Percentiles rank a stretch among this genome's conserved stretches.
Conservation (phyloP, 35 echinoderm and acorn worm genomes). For the Holothuria glaberrima region DNA sequence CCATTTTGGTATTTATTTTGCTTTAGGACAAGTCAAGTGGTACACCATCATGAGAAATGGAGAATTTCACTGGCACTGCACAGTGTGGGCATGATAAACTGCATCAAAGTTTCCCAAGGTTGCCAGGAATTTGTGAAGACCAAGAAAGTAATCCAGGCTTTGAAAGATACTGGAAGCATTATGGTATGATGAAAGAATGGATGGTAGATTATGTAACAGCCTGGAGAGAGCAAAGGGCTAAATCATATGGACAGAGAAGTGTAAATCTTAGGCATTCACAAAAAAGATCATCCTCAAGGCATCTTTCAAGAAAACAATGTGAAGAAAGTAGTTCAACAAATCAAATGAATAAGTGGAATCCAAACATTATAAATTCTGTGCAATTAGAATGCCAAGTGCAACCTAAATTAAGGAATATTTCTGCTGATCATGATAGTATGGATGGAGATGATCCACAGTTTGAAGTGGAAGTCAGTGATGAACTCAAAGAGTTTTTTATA, state of each 20-base stretch:
- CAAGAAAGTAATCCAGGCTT: not conserved
- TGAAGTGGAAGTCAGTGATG: conserved; percentile 85
- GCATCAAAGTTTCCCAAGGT: not conserved
- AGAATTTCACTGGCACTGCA: no score
- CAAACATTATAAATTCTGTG: not conserved
- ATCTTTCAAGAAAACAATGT: not conserved
- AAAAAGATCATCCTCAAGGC: not conserved
- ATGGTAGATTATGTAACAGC: not conserved
- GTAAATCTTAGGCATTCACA: no score
- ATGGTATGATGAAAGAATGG: conserved; percentile 43
- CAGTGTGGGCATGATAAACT: not conserved
- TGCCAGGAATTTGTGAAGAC: conserved; percentile 26
- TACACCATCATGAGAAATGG: not conserved
- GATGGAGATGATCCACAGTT: conserved; percentile 50
- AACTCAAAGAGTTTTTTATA: conserved; percentile 74
- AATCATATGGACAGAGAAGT: no score
- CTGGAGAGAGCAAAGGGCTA: not conserved
- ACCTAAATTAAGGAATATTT: not conserved
- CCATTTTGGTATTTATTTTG: no score
- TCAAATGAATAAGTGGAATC: not conserved
- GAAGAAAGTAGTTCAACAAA: not conserved
- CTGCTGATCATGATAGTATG: not conserved
- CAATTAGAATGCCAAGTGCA: not conserved
- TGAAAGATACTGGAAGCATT: conserved; percentile 54
- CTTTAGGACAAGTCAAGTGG: not conserved